Base-by-base conservation (phyloP, 2,113 vertebrate genomes). In the Callorhinus ursinus region DNA sequence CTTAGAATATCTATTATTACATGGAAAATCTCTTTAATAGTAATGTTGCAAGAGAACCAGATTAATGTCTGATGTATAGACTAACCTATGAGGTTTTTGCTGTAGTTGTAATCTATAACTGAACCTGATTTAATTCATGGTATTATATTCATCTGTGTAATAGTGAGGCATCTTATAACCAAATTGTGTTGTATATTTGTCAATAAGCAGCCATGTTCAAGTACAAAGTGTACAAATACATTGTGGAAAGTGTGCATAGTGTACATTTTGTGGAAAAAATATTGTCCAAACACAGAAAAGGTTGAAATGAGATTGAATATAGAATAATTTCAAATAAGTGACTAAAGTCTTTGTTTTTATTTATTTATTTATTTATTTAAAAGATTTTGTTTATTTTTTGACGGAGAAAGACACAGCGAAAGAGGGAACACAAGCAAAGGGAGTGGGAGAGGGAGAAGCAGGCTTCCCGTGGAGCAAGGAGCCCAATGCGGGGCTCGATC, bases 271-370 rank as follows among this genome's bases (percentile, higher is more conserved):
- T 46, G 46, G 51, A 2, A 90, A 82, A 90, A 93, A 81, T 51
- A 67, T 69, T 92, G 28, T 51, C 12, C 28, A 74, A 91, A 72
- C 39, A 86, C 11, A 61, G 22, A 89, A 79, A 95, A 77, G 15
- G 1, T 4, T 82, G 22, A 93, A 93, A 90, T 95, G 72, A 96
- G 11, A 24, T 63, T 97, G 80, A 79, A 55, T 87, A 69, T 16
- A 14, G 51, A 72, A 93, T 16, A 96, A 82, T 59, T 82, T 88
- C n/a, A 79, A 63, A 46, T 46, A 63, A 53, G 10, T 94, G 57
- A 67, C 74, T 67, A 77, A 96, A 83, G 88, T 36, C 1, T 85
- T 39, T 92, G 24, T 51, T 46, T 92, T 90, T 86, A 74, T 46
- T 46, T 46, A 46, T 46, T 46, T 46, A 46, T 46, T 46, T 46